A percentile compares a stretch with the other conserved stretches of the same genome.
phyloP scores from a whole-genome alignment of 2,888 invertebrate genomes.

The Cryptophagus acutangulus region DNA sequence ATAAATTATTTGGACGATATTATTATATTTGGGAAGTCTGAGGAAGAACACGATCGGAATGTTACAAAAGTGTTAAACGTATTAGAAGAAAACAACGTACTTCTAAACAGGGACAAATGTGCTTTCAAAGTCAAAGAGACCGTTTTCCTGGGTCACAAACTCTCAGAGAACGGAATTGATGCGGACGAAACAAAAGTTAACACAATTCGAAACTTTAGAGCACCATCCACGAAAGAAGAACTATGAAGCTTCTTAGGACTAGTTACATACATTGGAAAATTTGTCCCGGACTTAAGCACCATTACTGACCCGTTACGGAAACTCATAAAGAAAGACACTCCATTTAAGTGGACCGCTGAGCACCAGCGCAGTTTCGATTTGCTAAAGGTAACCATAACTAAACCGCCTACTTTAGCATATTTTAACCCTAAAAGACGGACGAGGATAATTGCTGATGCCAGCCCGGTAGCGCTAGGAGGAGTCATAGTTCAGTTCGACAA shows the following conservation, averaged over 20 bases:
- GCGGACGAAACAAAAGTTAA: neutral
- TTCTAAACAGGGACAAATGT: conserved; percentile 20
- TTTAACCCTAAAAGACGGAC: conserved; percentile 25
- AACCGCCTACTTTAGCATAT: conserved; percentile 21
- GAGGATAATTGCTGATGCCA: conserved; percentile 27
- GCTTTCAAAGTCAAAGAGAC: conserved; percentile 14
- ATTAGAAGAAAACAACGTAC: conserved; percentile 17
- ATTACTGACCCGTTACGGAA: neutral
- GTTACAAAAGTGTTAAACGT: conserved; percentile 12
- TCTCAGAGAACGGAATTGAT: conserved; percentile 38
- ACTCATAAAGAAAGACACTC: neutral
- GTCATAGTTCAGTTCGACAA: conserved; percentile 23
- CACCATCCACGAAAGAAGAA: conserved; percentile 30
- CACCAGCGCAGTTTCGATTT: neutral
- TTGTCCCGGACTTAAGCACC: neutral
- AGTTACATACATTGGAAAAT: neutral
- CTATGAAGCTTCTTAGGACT: neutral
- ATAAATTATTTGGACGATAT: conserved; percentile 1
- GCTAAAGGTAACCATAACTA: neutral
- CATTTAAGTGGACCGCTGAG: neutral
- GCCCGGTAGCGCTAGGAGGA: conserved; percentile 24
- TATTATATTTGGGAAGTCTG: conserved; percentile 1
- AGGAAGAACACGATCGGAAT: conserved; percentile 13
- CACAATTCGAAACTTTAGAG: neutral
- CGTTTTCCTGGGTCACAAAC: conserved; percentile 16